These are phyloP conservation scores for Apostichopus californicus DNA, from an alignment of 35 echinoderm and acorn worm genomes.

Conservation along the genomic window DNA sequence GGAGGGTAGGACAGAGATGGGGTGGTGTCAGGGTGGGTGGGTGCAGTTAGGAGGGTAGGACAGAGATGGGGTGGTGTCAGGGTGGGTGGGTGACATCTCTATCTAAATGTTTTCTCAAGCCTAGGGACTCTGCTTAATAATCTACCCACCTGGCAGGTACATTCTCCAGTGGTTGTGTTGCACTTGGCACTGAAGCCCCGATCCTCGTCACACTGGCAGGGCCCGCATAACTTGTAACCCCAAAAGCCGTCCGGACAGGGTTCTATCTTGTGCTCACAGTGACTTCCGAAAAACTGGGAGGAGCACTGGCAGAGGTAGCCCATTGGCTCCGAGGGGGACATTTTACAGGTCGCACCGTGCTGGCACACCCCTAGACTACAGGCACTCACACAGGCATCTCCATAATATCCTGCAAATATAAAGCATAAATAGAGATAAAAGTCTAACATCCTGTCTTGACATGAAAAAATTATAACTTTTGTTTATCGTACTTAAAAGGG, in stretches of 20 bases:
- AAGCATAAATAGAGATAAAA: not conserved
- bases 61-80: too few species aligned
- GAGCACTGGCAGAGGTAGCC: constrained; percentile 89
- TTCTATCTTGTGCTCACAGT: constrained; percentile 84
- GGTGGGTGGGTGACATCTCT: too few species aligned
- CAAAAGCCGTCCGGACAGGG: constrained; percentile 78
- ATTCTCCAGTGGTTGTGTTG: constrained; percentile 95
- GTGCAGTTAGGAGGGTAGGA: too few species aligned
- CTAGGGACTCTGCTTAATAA: not conserved
- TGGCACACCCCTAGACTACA: constrained; percentile 81
- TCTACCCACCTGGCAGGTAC: constrained; percentile 81
- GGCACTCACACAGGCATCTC: constrained; percentile 70
- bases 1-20: too few species aligned
- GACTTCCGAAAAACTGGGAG: constrained; percentile 78
- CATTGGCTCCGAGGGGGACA: not conserved
- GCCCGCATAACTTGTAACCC: constrained; percentile 93
- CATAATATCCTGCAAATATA: constrained; percentile 78
- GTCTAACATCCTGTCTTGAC: too few species aligned
- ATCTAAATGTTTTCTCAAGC: too few species aligned
- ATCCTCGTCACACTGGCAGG: constrained; percentile 93
- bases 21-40: too few species aligned
- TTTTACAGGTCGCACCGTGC: constrained; percentile 67
- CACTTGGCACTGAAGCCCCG: constrained; percentile 75
- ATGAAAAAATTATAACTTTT: too few species aligned
- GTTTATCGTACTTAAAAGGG: too few species aligned